Evolutionary conservation across 2,888 invertebrate genomes (phyloP), one percentile per base, ranked within the genome.

Genomic region (Nipponacmea schrenckii): DNA sequence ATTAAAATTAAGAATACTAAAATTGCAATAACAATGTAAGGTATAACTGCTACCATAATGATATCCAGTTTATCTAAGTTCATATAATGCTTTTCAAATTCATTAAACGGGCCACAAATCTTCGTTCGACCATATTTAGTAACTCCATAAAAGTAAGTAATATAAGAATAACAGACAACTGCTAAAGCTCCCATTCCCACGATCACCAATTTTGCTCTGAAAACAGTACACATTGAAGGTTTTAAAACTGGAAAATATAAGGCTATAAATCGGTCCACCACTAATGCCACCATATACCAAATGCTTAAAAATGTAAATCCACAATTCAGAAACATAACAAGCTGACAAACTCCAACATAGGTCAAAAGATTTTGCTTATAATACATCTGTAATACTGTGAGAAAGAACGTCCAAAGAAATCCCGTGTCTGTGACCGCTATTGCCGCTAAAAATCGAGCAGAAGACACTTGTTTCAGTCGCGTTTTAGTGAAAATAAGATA

Each of bases 391-490:
- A 82, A 46, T 27, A 77, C 74, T 0, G 68, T 67, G 7, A 81
- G 74, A 62, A 94, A 90, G 1, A 94, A 88, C 17, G 92, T 92
- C 0, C 92, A 79, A 15, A 95, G 89, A 81, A 94, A 94, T 0
- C 94, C 90, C 0, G 93, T 93, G 87, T 96, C 95, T 74, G 94
- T 94, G 1, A 94, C 87, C 0, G 94, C 94, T 67, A 95, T 88
- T 0, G 93, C 94, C 0, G 94, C 92, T 75, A 95, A 89, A 85
- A 95, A 95, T 79, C 93, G 93, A 71, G 93, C 93, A 0, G 94
- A 94, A 0, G 95, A 94, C n/a, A 94, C 91, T 65, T 93, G 91
- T 27, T 93, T 90, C 70, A 95, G 89, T 78, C 94, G 94, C 31
- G 94, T 93, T 65, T 90, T 91, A 78, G 92, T 93, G 84, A 95